These are phyloP conservation scores for Chloroclystis v-ata DNA, from an alignment of 2,888 invertebrate species.

Conservation along the genomic window DNA sequence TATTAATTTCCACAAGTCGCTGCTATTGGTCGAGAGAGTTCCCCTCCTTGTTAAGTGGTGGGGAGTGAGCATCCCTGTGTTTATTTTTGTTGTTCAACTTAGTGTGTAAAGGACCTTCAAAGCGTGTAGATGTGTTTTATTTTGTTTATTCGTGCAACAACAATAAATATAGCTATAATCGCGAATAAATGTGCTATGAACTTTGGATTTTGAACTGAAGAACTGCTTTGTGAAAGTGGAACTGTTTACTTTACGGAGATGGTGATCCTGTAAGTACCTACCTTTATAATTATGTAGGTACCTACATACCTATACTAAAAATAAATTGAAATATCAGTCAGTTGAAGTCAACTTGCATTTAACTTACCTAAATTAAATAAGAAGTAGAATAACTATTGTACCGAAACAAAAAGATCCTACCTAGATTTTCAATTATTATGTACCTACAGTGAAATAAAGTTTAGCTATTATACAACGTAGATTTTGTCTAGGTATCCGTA, in stretches of 20 bases:
- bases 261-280: conserved; percentile 71
- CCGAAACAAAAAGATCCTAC: no score
- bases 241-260: conserved; percentile 53
- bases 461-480: no score
- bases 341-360: no score
- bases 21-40: conserved; percentile 45
- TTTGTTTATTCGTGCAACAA: conserved; percentile 21
- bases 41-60: conserved; percentile 48
- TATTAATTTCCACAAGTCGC: conserved; percentile 30
- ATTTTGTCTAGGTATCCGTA: no score
- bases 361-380: no score
- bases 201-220: conserved; percentile 30
- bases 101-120: conserved; percentile 67
- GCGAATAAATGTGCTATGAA: conserved; percentile 34
- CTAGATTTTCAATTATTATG: no score
- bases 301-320: not conserved
- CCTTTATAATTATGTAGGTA: no score
- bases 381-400: no score
- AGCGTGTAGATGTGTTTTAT: conserved; percentile 44
- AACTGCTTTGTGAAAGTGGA: conserved; percentile 47
- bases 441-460: no score
- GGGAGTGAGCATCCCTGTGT: conserved; percentile 69
- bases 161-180: conserved; percentile 21
- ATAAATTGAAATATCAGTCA: no score
- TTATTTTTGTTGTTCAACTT: conserved; percentile 72